Conservation (phyloP, 53 echinoderm and acorn worm genomes). For the Arbacia lixula region DNA sequence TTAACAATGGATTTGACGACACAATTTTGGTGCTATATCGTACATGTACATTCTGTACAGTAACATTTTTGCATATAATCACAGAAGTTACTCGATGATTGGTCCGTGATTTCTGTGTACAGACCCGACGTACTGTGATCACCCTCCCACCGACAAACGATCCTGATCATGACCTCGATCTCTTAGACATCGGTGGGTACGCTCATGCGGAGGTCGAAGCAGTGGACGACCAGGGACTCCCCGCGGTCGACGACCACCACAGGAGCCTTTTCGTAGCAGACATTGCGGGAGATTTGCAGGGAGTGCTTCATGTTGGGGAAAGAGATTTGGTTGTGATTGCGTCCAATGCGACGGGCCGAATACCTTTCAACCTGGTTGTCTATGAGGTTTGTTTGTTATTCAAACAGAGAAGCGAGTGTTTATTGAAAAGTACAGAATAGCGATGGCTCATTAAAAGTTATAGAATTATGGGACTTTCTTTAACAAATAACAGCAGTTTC, state of each 20-base stretch:
- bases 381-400: conserved; percentile 71
- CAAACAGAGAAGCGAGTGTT: not conserved
- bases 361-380: conserved; percentile 76
- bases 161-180: conserved; percentile 78
- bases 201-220: conserved; percentile 85
- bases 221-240: conserved; percentile 62
- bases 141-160: conserved; percentile 71
- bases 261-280: conserved; percentile 64
- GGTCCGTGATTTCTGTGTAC: conserved; percentile 1
- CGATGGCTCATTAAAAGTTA: too few species aligned
- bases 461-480: too few species aligned
- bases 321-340: conserved; percentile 57
- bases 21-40: too few species aligned
- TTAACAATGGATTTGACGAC: too few species aligned
- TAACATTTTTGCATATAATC: too few species aligned
- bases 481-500: too few species aligned
- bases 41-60: too few species aligned
- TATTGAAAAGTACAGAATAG: too few species aligned
- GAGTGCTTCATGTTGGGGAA: conserved; percentile 75
- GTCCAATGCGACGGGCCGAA: conserved; percentile 49
- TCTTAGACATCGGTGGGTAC: conserved; percentile 81
- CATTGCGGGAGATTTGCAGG: conserved; percentile 72
- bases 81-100: too few species aligned
- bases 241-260: conserved; percentile 36
- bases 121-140: conserved; percentile 74